Percentiles rank a stretch among this genome's conserved stretches.
Evolutionary conservation across 2,113 vertebrate genomes (phyloP).

Genomic region (Halichoerus grypus): DNA sequence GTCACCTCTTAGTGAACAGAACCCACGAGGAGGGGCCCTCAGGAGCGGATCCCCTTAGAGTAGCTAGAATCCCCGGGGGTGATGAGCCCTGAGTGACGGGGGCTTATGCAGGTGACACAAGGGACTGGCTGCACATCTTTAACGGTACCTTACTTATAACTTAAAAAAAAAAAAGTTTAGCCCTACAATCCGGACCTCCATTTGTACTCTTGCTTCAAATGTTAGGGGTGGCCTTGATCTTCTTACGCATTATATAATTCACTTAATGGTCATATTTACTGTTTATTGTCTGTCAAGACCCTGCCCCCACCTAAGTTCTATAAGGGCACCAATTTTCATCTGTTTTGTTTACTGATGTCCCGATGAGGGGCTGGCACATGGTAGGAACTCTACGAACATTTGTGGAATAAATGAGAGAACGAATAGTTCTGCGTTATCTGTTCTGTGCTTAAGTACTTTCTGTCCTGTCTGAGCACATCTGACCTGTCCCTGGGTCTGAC

Average conservation of each 20-base stretch:
- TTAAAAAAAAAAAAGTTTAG: background rate
- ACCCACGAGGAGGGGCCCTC: background rate
- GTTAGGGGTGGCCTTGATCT: background rate
- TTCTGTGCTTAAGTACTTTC: background rate
- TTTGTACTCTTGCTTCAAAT: background rate
- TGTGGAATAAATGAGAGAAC: background rate
- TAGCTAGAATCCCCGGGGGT: background rate
- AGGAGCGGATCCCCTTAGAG: background rate
- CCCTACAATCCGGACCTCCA: background rate
- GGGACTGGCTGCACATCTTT: background rate
- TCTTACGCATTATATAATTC: background rate
- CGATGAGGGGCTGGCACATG: background rate
- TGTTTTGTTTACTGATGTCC: background rate
- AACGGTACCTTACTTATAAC: background rate
- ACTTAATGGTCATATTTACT: background rate
- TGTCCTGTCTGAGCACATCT: background rate
- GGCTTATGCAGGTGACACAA: background rate
- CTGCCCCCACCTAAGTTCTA: fast-evolving
- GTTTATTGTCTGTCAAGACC: background rate
- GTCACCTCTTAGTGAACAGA: background rate
- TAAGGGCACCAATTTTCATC: background rate
- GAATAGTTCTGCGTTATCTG: background rate
- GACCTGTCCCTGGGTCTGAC: background rate
- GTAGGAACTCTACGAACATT: background rate
- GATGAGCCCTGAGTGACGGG: background rate